Base-by-base conservation (phyloP, 2,113 vertebrate species). In the Syngnathus floridae region DNA sequence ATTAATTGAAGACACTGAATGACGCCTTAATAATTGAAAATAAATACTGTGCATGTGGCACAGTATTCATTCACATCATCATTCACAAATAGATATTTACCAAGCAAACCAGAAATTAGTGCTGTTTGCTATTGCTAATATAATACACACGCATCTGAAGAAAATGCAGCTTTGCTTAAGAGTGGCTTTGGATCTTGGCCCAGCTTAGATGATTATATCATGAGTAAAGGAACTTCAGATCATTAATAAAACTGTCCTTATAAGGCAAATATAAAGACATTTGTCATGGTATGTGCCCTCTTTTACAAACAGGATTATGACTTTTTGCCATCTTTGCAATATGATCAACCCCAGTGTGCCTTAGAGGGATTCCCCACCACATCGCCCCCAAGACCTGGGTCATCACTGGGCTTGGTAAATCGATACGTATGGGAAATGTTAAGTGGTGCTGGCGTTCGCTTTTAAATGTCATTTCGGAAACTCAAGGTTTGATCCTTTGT, bases 381-480 rank as follows among this genome's bases (percentile, higher is more conserved):
- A 31, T 31, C 26, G 26, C 26, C 26, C 26, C 26, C 26, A 31
- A 31, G 26, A 31, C 26, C 26, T 31, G 26, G 26, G 62, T 63
- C 67, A 43, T 56, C 36, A 59, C 69, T 49, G 9, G 72, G 80
- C 85, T 81, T 66, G 71, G 83, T 69, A 82, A 87, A 74, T 36
- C 7, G 80, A 87, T 86, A 85, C 40, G 64, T 86, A 79, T 84
- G 84, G 83, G 86, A 86, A 86, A 85, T 83, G 79, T 85, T 78
- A 79, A 82, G 43, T 61, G 56, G 52, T 43, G 41, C 41, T 2
- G 41, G 41, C 19, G 51, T 48, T 70, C 12, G 26, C 26, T 55
- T 55, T 55, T 55, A 31, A 31, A 31, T 13, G 5, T 22, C 8
- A 7, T 11, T 19, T 52, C 36, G 2, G 37, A n/a, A 60, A 60